Evolutionary conservation across 2,888 invertebrate species (phyloP).

Genomic region (Cantharis lateralis): DNA sequence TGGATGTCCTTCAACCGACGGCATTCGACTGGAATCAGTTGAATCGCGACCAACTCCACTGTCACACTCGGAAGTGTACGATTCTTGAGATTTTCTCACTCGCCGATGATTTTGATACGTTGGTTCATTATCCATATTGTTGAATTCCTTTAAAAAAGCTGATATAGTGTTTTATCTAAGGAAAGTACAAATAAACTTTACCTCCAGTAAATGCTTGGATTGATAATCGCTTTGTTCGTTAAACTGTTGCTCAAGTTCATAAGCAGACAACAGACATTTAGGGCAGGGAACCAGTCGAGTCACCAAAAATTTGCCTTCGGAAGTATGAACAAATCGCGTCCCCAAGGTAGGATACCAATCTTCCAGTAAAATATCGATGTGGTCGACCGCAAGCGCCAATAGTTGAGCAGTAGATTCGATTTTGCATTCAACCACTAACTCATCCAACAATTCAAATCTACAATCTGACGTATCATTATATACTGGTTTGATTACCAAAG

Average conservation of each 20-base stretch:
- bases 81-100: slow-evolving; percentile 68
- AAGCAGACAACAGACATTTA: slow-evolving; percentile 70
- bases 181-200: slow-evolving; percentile 12
- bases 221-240: slow-evolving; percentile 39
- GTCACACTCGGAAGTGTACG: slow-evolving; percentile 81
- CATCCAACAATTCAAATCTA: slow-evolving; percentile 45
- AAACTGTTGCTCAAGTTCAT: slow-evolving; percentile 47
- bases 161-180: background rate
- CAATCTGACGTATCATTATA: slow-evolving; percentile 43
- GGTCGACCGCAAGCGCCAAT: slow-evolving; percentile 88
- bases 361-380: slow-evolving; percentile 93
- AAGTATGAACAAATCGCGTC: slow-evolving; percentile 96
- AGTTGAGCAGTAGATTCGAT: slow-evolving; percentile 80
- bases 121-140: slow-evolving; percentile 20
- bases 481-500: slow-evolving; percentile 62
- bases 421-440: slow-evolving; percentile 75
- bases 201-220: slow-evolving; percentile 38
- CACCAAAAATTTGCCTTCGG: slow-evolving; percentile 92
- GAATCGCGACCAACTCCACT: slow-evolving; percentile 87
- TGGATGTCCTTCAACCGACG: slow-evolving; percentile 80
- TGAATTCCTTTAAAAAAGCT: slow-evolving; percentile 7
- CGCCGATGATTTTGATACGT: slow-evolving; percentile 40
- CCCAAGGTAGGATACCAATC: slow-evolving; percentile 98
- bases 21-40: slow-evolving; percentile 77
- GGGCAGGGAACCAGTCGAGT: slow-evolving; percentile 93